Percentiles rank a stretch among this genome's conserved stretches.
phyloP scores from a whole-genome alignment of 2,888 invertebrate species.

The Rhorus exstirpatorius region DNA sequence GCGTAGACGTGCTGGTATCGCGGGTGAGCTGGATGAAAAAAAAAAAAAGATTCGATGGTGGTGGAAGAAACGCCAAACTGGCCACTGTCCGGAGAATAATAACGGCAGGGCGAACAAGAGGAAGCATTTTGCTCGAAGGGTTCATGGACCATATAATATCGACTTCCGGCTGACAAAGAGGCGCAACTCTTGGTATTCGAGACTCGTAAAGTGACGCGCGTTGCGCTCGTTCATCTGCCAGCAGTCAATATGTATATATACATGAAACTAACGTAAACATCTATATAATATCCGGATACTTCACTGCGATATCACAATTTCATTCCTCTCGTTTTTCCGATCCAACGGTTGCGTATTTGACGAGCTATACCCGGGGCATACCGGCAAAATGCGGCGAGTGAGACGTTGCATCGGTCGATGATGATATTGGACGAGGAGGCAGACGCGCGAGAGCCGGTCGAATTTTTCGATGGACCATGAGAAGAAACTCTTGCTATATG shows the following conservation, averaged over 20 bases:
- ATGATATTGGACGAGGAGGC: conserved; percentile 44
- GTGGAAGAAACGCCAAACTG: conserved; percentile 12
- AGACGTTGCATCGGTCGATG: conserved; percentile 48
- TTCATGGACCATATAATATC: conserved; percentile 1
- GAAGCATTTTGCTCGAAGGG: conserved; percentile 22
- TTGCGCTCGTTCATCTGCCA: no score
- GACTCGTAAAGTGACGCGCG: no score
- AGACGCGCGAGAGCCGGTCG: conserved; percentile 44
- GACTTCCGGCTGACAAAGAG: no score
- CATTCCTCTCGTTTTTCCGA: conserved; percentile 51
- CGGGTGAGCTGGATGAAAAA: conserved; percentile 32
- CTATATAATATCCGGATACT: no score
- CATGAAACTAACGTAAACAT: no score
- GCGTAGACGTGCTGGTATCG: conserved; percentile 50
- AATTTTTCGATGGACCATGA: conserved; percentile 71
- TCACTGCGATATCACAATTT: conserved; percentile 16
- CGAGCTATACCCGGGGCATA: conserved; percentile 24
- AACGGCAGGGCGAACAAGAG: conserved; percentile 22
- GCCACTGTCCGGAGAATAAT: conserved; percentile 44
- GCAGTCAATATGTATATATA: no score
- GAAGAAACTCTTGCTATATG: conserved; percentile 52
- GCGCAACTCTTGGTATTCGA: no score
- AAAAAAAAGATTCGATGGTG: conserved; percentile 10
- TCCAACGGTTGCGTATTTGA: conserved; percentile 60
- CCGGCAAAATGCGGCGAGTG: conserved; percentile 1